Percentiles rank a stretch among this genome's conserved stretches.
phyloP scores from a whole-genome alignment of 2,797 vertebrate genomes.

The Coilia nasus region DNA sequence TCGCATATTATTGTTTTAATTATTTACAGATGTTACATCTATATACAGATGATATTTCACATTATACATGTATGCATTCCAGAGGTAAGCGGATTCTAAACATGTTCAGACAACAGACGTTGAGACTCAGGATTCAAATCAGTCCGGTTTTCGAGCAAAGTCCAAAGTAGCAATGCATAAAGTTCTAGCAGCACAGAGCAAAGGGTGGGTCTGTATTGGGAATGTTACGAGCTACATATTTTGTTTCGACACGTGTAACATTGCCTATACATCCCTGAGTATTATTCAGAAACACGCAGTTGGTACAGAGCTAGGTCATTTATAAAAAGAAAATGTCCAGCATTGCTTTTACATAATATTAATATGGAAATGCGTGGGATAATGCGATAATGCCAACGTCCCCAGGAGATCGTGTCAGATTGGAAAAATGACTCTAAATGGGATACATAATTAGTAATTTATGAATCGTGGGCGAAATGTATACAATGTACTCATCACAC shows the following conservation, averaged over 20 bases:
- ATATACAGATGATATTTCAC: conserved; percentile 68
- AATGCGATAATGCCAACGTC: not conserved
- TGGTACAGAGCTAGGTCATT: not conserved
- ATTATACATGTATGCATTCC: conserved; percentile 76
- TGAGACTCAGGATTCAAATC: conserved; percentile 58
- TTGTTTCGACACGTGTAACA: conserved; percentile 53
- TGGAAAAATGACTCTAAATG: not conserved
- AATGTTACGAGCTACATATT: conserved; percentile 40
- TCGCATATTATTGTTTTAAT: conserved; percentile 72
- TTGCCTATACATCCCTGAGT: conserved; percentile 74
- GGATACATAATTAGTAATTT: not conserved
- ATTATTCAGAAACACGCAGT: conserved; percentile 48
- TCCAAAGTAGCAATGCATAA: conserved; percentile 72
- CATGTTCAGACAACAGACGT: conserved; percentile 63
- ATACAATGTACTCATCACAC: not conserved
- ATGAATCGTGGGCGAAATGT: not conserved
- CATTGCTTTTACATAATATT: not conserved
- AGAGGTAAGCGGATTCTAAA: conserved; percentile 67
- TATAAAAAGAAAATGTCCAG: not conserved
- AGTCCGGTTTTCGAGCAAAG: conserved; percentile 53
- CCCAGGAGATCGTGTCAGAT: not conserved
- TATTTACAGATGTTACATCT: conserved; percentile 79
- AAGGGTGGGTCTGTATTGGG: conserved; percentile 49
- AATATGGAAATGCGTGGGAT: not conserved
- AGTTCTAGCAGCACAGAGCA: conserved; percentile 69